These are phyloP conservation scores for Limanda limanda DNA, from an alignment of 2,113 vertebrate species.

Conservation along the genomic window DNA sequence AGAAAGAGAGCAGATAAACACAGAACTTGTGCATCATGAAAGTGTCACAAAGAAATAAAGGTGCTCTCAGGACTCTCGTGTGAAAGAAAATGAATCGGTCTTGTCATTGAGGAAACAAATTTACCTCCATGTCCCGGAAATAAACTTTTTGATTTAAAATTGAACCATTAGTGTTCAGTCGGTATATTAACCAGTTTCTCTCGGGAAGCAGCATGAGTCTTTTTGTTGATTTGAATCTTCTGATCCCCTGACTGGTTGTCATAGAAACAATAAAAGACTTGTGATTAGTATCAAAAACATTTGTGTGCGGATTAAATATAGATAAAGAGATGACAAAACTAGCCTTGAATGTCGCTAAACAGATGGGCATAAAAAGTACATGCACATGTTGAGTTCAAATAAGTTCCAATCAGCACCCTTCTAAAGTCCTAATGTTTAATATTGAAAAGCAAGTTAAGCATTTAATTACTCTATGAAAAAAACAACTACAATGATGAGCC, in stretches of 20 bases:
- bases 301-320: neutral
- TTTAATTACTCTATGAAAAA: neutral
- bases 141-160: neutral
- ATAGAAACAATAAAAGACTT: constrained; percentile 27
- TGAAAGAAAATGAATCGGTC: neutral
- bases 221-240: constrained; percentile 20
- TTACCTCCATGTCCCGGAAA: neutral
- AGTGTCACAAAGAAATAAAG: neutral
- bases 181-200: neutral
- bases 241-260: constrained; percentile 12
- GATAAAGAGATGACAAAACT: neutral
- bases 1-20: too few relatives aligned
- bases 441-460: neutral
- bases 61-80: neutral
- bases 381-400: neutral
- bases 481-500: too few relatives aligned
- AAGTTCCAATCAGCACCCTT: neutral
- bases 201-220: constrained; percentile 4
- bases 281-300: neutral
- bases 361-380: neutral
- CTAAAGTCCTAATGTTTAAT: neutral
- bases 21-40: neutral
- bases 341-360: neutral
- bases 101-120: neutral
- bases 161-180: neutral